Evolutionary conservation across 2,888 invertebrate species (phyloP), one percentile per base, ranked within the genome.

Genomic region (Caenorhabditis sp.): DNA sequence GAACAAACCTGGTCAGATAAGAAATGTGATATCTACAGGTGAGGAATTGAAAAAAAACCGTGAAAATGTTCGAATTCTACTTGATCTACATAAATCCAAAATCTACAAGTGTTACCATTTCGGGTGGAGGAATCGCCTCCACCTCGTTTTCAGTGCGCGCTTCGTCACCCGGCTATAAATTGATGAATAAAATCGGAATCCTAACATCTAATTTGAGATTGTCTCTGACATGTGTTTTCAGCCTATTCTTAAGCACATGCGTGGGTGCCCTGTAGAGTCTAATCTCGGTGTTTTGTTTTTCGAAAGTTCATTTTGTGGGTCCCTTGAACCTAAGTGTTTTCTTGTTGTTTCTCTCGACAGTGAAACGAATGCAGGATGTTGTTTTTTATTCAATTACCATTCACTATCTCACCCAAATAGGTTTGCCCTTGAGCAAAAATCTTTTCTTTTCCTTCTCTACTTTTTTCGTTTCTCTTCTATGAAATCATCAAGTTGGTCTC

Each of bases 391-490:
- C 31, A 70, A 70, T 77, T 77, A 77, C 63, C 16, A 38, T 69
- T 26, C 68, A 10, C 38, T 38, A 26, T 38, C 54, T 54, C 47
- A 69, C 61, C 49, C 66, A 68, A 76, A 68, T 69, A 28, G 61
- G 77, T 70, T 61, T 77, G 77, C 77, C 77, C 77, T 77, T 77
- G 41, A 77, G 77, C 77, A 54, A 80, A 74, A 74, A 68, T 70
- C 64, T 64, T 19, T 72, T 31, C 49, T 64, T 26, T 28, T 72
- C 59, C 28, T 47, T 44, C 31, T 64, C 44, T 75, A 63, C 56
- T 35, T 68, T 68, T 68, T n/a, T 59, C 51, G 14, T 72, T 54
- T 47, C 31, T 14, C 38, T 56, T 51, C 19, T 41, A 31, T 6
- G 10, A 4, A 38, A 35, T 47, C 54, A 38, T 59, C 47, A 47